Base-by-base conservation (phyloP, 2,888 invertebrate genomes). In the Acanthosepion esculentum region DNA sequence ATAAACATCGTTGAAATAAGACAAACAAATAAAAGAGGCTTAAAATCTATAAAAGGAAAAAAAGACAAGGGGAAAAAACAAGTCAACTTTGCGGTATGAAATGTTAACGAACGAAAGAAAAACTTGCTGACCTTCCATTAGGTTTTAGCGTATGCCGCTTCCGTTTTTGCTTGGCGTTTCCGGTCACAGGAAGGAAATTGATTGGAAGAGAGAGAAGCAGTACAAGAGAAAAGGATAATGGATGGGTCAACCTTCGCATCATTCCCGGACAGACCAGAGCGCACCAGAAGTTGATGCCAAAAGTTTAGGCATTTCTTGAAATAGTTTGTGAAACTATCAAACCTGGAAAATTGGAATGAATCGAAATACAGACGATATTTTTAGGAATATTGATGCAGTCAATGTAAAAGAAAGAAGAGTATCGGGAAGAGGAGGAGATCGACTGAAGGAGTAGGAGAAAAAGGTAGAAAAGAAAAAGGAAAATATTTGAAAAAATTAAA, bases 181-280 rank as follows among this genome's bases (percentile, higher is more conserved):
- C 50, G 33, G 93, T 33, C 50, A 93, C 50, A 29, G 93, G 93
- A 93, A 93, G 93, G 50, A 93, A n/a, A 50, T 48, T 93, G 50
- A 93, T 93, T 48, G 48, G 48, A 48, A 8, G 33, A 41, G n/a
- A 29, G 8, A 48, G 8, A 26, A n/a, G 48, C 20, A 92, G 33
- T 15, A 26, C 26, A 48, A 91, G 15, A 48, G 23, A 59, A 59
- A 23, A 2, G 92, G 26, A 48, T 92, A 41, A 41, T 59, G 59
- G 59, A 59, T 59, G 23, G 59, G 59, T 20, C 23, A 23, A 59
- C 5, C 6, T 23, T 59, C 23, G 26, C 59, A 59, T 59, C 59
- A 7, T 59, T 7, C 2, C 59, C 23, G 59, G 23, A 6, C 23
- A 23, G 59, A 59, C 5, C 29, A 92, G 48, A 92, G 3, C 20